Conservation (phyloP, 2,888 invertebrate species). For the Coleophora flavipennella region DNA sequence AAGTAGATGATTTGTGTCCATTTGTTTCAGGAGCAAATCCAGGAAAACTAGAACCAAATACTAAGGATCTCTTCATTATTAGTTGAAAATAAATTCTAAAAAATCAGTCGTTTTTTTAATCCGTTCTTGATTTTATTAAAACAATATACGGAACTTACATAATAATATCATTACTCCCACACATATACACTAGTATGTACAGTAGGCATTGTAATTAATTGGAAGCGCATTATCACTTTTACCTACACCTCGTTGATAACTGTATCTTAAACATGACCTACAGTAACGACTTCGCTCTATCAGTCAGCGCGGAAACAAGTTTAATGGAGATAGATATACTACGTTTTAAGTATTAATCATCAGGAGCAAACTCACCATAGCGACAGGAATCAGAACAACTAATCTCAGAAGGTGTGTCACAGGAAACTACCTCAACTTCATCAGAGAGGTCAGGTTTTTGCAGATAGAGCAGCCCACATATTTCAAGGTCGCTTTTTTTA, state of each 20-base stretch:
- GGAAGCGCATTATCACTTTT: neutral
- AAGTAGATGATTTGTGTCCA: neutral
- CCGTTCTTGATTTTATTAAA: too few species aligned
- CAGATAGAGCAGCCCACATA: neutral
- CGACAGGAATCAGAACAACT: too few species aligned
- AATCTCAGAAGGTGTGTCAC: too few species aligned
- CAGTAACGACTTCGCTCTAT: neutral
- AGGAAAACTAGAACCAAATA: too few species aligned
- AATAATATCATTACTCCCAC: neutral
- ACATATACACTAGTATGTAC: neutral
- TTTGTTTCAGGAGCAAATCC: neutral
- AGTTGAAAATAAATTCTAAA: neutral
- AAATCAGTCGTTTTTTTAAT: neutral
- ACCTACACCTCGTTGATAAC: neutral
- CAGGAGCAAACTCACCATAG: neutral
- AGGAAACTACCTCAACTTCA: neutral
- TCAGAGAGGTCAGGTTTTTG: neutral
- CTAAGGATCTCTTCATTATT: neutral
- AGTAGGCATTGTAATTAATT: neutral
- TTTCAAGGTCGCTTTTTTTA: too few species aligned
- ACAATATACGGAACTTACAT: neutral
- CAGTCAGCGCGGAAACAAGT: neutral
- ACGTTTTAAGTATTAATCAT: neutral
- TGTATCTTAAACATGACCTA: too few species aligned
- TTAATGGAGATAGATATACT: neutral